Conservation (phyloP, 2,888 invertebrate genomes). For the Amphipoea oculea region DNA sequence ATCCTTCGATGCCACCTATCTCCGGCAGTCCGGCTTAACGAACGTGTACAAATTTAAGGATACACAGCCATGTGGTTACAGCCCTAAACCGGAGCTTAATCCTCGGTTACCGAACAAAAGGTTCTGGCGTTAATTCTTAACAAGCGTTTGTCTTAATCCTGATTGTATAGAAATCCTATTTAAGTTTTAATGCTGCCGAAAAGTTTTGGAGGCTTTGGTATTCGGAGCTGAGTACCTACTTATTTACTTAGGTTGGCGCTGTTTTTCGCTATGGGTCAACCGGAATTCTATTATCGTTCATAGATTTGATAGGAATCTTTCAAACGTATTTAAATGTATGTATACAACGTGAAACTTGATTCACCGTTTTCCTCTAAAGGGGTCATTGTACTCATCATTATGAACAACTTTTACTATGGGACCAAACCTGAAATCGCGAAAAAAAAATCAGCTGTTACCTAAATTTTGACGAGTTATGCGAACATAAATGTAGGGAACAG, state of each 20-base stretch:
- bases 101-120: slow-evolving; percentile 70
- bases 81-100: slow-evolving; percentile 74
- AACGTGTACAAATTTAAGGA: slow-evolving; percentile 85
- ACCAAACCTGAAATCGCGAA: too few relatives aligned
- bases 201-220: slow-evolving; percentile 61
- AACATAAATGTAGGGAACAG: too few relatives aligned
- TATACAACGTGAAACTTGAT: too few relatives aligned
- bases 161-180: slow-evolving; percentile 66
- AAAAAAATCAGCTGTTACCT: too few relatives aligned
- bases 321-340: background rate
- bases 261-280: slow-evolving; percentile 6
- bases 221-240: slow-evolving; percentile 29
- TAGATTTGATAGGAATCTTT: background rate
- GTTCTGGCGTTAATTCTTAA: slow-evolving; percentile 68
- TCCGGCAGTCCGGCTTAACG: slow-evolving; percentile 78
- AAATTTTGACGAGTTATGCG: too few relatives aligned
- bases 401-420: too few relatives aligned
- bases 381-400: too few relatives aligned
- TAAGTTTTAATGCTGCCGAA: slow-evolving; percentile 64
- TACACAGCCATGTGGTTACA: slow-evolving; percentile 75
- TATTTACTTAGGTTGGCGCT: slow-evolving; percentile 38
- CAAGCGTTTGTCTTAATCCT: slow-evolving; percentile 70
- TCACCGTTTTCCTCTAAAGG: too few relatives aligned
- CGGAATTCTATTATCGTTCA: background rate
- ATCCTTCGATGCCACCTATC: slow-evolving; percentile 81